Percentiles rank a stretch among this genome's conserved stretches.
Evolutionary conservation across 2,888 invertebrate genomes (phyloP).

Genomic region (Schrankia costaestrigalis): DNA sequence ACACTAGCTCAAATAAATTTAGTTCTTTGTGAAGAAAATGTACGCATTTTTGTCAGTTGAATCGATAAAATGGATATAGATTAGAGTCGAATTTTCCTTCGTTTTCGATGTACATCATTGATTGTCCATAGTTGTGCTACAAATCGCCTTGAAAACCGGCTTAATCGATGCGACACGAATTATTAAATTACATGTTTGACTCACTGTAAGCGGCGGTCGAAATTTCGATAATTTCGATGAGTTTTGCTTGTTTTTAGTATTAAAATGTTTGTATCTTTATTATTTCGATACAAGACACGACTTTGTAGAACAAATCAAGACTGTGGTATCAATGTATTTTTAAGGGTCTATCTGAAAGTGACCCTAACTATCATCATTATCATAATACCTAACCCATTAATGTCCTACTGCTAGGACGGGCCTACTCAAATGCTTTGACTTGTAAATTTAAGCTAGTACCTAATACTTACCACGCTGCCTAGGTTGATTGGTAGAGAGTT

Average conservation of each 20-base stretch:
- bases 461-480: too few relatives aligned
- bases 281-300: slow-evolving; percentile 33
- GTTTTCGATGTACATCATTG: slow-evolving; percentile 29
- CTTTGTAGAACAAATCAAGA: too few relatives aligned
- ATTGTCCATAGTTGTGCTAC: slow-evolving; percentile 29
- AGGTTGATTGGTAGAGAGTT: too few relatives aligned
- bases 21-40: slow-evolving; percentile 39
- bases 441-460: too few relatives aligned
- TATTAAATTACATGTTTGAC: slow-evolving; percentile 55
- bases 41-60: slow-evolving; percentile 22
- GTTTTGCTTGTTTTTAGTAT: slow-evolving; percentile 24
- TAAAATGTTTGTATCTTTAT: slow-evolving; percentile 24
- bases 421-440: too few relatives aligned
- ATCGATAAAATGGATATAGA: slow-evolving; percentile 18
- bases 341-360: too few relatives aligned
- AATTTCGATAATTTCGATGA: slow-evolving; percentile 32
- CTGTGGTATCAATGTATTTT: too few relatives aligned
- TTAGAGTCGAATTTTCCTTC: slow-evolving; percentile 32
- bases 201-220: slow-evolving; percentile 63
- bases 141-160: slow-evolving; percentile 44
- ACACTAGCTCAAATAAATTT: slow-evolving; percentile 70
- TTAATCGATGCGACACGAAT: slow-evolving; percentile 52
- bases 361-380: too few relatives aligned
- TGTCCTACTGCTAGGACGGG: too few relatives aligned
- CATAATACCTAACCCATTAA: too few relatives aligned